Evolutionary conservation across 2,888 invertebrate genomes (phyloP).

Genomic region (Nomada fucata): DNA sequence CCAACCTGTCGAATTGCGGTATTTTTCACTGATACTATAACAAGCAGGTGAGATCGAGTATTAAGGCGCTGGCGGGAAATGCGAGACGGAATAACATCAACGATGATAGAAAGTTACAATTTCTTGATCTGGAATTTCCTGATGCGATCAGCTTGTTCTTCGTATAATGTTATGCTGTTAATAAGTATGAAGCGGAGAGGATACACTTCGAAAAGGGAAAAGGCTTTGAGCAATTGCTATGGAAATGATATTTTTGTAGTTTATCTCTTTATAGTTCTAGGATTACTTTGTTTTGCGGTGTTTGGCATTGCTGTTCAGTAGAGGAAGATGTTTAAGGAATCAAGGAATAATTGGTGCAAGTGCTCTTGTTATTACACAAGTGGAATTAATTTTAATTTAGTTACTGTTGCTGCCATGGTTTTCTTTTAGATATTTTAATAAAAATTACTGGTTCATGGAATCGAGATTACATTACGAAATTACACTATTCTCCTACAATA

Average conservation of each 20-base stretch:
- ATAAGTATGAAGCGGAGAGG: neutral
- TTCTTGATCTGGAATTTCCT: neutral
- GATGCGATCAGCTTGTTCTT: neutral
- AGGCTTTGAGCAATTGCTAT: neutral
- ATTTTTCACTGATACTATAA: neutral
- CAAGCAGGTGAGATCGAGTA: neutral
- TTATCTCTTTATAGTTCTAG: too few relatives aligned
- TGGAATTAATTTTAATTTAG: too few relatives aligned
- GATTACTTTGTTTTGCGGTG: too few relatives aligned
- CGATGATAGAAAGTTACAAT: constrained; percentile 9
- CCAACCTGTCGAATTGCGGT: neutral
- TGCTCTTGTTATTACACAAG: too few relatives aligned
- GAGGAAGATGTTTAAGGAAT: too few relatives aligned
- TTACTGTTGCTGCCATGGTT: too few relatives aligned
- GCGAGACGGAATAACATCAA: neutral
- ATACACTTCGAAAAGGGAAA: neutral
- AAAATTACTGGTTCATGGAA: too few relatives aligned
- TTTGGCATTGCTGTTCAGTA: too few relatives aligned
- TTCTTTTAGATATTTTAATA: too few relatives aligned
- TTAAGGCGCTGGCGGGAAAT: neutral
- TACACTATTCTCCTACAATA: too few relatives aligned
- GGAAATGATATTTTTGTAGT: neutral
- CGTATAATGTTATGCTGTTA: neutral
- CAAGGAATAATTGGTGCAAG: too few relatives aligned
- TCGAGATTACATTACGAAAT: too few relatives aligned